Evolutionary conservation across 1,140 invertebrate genomes (phyloP).

Genomic region (Calliopsis andreniformis): DNA sequence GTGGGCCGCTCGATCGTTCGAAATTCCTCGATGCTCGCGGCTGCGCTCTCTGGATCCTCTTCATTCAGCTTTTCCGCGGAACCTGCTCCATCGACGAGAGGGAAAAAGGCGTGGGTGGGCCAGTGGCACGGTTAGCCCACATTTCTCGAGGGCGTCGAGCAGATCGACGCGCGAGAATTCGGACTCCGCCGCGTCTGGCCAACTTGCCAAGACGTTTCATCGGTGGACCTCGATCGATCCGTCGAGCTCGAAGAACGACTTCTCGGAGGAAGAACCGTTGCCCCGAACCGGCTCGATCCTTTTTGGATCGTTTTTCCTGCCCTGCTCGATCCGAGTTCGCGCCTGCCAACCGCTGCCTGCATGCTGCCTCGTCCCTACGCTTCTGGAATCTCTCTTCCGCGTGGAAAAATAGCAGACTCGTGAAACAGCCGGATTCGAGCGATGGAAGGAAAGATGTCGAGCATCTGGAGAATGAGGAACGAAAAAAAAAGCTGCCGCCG

Average conservation of each 20-base stretch:
- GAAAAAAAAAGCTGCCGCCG: not conserved
- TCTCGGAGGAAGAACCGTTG: slow-evolving; percentile 15
- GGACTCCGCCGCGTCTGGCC: slow-evolving; percentile 4
- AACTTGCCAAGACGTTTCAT: slow-evolving; percentile 34
- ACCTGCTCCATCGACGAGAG: not conserved
- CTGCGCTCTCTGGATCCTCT: slow-evolving; percentile 4
- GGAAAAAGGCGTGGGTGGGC: slow-evolving; percentile 3
- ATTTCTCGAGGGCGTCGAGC: not conserved
- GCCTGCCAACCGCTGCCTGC: too few species aligned
- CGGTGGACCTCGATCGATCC: slow-evolving; percentile 47
- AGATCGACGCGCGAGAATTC: slow-evolving; percentile 11
- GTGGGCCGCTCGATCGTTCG: slow-evolving; percentile 50
- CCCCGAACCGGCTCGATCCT: slow-evolving; percentile 13
- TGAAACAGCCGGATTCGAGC: too few species aligned
- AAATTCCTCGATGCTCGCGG: slow-evolving; percentile 31
- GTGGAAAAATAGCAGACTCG: too few species aligned
- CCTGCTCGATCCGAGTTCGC: too few species aligned
- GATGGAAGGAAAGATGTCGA: not conserved
- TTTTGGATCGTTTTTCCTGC: not conserved
- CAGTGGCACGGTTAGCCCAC: slow-evolving; percentile 31
- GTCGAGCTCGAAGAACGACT: slow-evolving; percentile 9
- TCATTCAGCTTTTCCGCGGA: slow-evolving; percentile 28
- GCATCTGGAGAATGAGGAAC: not conserved
- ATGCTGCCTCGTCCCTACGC: too few species aligned
- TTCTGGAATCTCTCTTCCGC: too few species aligned